Conservation (phyloP, 2,113 vertebrate genomes). For the Clarias gariepinus region DNA sequence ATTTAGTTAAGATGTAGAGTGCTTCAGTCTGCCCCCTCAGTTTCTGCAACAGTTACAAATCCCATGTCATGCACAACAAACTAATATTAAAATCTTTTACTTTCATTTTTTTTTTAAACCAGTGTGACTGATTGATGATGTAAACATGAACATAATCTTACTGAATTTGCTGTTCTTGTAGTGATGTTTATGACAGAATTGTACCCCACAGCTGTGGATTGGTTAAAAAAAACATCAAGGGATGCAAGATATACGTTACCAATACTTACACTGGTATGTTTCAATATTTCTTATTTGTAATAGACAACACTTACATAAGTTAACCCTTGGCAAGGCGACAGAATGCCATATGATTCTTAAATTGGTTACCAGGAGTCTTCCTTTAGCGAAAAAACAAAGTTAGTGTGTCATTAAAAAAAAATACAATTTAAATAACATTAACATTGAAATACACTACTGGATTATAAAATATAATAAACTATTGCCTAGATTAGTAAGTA, state of each 20-base stretch:
- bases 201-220: conserved; percentile 89
- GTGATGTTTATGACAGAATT: conserved; percentile 96
- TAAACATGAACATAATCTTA: conserved; percentile 69
- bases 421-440: no score
- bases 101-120: no score
- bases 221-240: conserved; percentile 11
- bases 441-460: not conserved
- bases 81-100: not conserved
- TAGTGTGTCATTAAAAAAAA: not conserved
- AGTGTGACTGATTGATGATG: not conserved
- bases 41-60: conserved; percentile 77
- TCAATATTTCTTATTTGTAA: not conserved
- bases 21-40: conserved; percentile 96
- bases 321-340: conserved; percentile 89
- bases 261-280: not conserved
- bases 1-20: conserved; percentile 96
- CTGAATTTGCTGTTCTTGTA: conserved; percentile 94
- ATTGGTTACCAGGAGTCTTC: conserved; percentile 91
- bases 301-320: conserved; percentile 77
- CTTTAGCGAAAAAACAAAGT: conserved; percentile 49
- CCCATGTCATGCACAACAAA: not conserved
- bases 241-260: not conserved
- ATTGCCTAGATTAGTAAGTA: not conserved
- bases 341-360: conserved; percentile 97
- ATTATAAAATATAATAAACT: not conserved